Evolutionary conservation across 37 sponge, comb jelly and placozoan genomes (phyloP).

Genomic region (Hormiphora californensis): DNA sequence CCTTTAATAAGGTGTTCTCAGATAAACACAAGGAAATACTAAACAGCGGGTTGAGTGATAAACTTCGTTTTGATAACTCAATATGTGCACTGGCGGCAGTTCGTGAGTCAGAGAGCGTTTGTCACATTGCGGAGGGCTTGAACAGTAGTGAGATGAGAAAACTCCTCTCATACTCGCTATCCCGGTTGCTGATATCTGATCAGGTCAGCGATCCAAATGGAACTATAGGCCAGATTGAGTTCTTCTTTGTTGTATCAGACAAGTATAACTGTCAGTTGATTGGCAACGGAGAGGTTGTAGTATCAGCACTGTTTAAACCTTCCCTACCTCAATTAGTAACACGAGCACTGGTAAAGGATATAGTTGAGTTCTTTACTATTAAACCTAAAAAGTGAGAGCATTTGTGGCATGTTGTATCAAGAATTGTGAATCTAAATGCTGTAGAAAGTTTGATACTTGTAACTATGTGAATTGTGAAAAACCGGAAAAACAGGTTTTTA

Average conservation of each 20-base stretch:
- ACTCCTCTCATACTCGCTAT: background rate
- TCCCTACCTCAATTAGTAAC: conserved; percentile 2
- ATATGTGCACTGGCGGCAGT: conserved; percentile 18
- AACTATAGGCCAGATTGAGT: background rate
- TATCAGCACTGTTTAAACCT: conserved; percentile 23
- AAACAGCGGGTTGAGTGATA: background rate
- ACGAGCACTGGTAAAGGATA: background rate
- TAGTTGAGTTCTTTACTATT: conserved; percentile 6
- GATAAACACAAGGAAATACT: conserved; percentile 6
- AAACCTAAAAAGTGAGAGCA: background rate
- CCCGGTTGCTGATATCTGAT: background rate
- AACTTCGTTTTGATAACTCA: background rate
- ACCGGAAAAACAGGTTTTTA: too few relatives aligned
- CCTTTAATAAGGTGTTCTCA: conserved; percentile 11
- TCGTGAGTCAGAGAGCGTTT: background rate
- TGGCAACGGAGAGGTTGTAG: background rate
- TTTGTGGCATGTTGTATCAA: too few relatives aligned
- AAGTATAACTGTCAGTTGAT: conserved; percentile 29
- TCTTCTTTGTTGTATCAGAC: background rate
- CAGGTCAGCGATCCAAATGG: conserved; percentile 5
- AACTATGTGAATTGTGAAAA: too few relatives aligned
- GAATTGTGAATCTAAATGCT: too few relatives aligned
- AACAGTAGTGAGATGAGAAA: background rate
- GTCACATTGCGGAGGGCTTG: background rate
- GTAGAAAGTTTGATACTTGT: too few relatives aligned